These are phyloP conservation scores for Trichogramma evanescens DNA, from an alignment of 2,888 invertebrate genomes.

Conservation along the genomic window DNA sequence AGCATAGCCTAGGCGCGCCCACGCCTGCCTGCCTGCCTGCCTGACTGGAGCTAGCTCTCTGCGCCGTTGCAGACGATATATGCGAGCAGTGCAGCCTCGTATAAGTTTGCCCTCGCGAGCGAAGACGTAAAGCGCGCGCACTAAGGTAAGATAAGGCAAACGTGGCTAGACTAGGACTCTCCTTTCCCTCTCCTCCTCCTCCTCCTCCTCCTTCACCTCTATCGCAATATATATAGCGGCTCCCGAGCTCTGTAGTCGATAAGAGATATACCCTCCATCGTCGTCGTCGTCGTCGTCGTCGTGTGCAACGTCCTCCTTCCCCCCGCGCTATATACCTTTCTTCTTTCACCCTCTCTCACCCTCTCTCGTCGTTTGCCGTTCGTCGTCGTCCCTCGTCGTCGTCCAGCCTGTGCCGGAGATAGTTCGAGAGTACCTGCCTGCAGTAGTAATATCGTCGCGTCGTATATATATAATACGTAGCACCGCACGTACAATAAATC, in stretches of 20 bases:
- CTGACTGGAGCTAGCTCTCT: too few relatives aligned
- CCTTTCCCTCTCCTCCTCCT: constrained; percentile 14
- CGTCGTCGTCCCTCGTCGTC: neutral
- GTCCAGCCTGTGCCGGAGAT: too few relatives aligned
- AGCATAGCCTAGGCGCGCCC: neutral
- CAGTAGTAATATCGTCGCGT: too few relatives aligned
- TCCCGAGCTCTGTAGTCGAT: too few relatives aligned
- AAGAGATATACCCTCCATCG: too few relatives aligned
- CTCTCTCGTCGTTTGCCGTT: neutral
- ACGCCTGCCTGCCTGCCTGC: too few relatives aligned
- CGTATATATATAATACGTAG: too few relatives aligned
- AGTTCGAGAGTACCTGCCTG: too few relatives aligned
- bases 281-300: too few relatives aligned
- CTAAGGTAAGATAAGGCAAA: constrained; percentile 41
- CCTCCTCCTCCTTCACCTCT: constrained; percentile 4
- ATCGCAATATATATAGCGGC: too few relatives aligned
- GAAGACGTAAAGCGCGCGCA: constrained; percentile 27
- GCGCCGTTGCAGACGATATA: neutral
- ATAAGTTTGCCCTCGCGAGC: constrained; percentile 17
- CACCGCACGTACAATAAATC: too few relatives aligned
- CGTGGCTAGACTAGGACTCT: constrained; percentile 38
- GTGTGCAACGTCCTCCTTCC: neutral
- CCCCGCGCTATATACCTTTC: constrained; percentile 13
- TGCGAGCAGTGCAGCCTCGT: constrained; percentile 10
- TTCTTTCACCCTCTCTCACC: constrained; percentile 22